Conservation (phyloP, 1,140 invertebrate genomes). For the Chionoecetes opilio region DNA sequence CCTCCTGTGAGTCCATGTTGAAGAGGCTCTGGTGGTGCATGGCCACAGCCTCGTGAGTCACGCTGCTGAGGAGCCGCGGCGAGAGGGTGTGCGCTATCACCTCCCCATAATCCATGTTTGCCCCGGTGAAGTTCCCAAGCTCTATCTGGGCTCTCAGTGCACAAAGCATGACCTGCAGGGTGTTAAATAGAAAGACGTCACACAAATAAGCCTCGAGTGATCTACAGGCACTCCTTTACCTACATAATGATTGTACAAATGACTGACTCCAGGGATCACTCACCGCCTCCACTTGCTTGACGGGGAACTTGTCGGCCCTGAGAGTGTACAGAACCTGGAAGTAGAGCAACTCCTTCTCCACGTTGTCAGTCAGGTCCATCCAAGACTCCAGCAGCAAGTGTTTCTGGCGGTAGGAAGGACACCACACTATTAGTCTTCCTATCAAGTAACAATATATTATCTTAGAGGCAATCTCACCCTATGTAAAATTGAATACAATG, state of each 20-base stretch:
- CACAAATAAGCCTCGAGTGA: too few species aligned
- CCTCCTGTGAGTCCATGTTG: constrained; percentile 92
- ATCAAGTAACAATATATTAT: too few species aligned
- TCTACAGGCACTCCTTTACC: too few species aligned
- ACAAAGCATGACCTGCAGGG: constrained; percentile 93
- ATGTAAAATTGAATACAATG: too few species aligned
- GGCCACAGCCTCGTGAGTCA: constrained; percentile 91
- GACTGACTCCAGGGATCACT: constrained; percentile 83
- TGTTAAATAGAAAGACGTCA: too few species aligned
- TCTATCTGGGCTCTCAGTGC: constrained; percentile 97
- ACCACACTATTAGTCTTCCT: not conserved
- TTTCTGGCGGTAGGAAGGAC: constrained; percentile 93
- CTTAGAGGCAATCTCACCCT: too few species aligned
- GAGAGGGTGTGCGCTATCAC: constrained; percentile 93
- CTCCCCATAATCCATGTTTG: constrained; percentile 84
- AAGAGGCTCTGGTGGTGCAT: constrained; percentile 94
- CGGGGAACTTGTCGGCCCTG: constrained; percentile 94
- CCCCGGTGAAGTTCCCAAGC: constrained; percentile 89
- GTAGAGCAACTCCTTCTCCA: constrained; percentile 98
- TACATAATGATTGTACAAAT: too few species aligned
- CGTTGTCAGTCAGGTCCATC: constrained; percentile 92
- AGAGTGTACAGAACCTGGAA: constrained; percentile 96
- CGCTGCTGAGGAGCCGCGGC: constrained; percentile 89
- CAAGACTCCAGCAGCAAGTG: constrained; percentile 95
- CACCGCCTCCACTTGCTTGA: constrained; percentile 96